Percentiles rank a stretch among this genome's conserved stretches.
Evolutionary conservation across 2,797 vertebrate species (phyloP).

Genomic region (Arvicola amphibius): DNA sequence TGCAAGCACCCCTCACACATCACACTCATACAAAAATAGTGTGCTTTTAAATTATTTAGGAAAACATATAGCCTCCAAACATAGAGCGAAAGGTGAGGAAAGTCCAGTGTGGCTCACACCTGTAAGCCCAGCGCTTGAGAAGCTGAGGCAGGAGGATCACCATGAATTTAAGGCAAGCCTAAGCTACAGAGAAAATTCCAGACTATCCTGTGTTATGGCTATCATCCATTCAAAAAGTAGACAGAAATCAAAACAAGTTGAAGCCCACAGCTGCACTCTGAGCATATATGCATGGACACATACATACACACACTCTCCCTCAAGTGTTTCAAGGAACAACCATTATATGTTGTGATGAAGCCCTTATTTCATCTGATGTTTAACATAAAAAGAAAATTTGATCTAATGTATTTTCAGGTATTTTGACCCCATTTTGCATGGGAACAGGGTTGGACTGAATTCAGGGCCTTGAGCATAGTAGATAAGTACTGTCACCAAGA

Average conservation of each 20-base stretch:
- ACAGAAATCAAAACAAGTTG: background rate
- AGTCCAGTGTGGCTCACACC: background rate
- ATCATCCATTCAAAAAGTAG: background rate
- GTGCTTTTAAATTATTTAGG: background rate
- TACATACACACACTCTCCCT: background rate
- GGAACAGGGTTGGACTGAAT: background rate
- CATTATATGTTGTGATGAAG: background rate
- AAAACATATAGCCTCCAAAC: background rate
- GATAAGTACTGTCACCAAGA: background rate
- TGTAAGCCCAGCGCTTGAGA: background rate
- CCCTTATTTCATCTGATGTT: background rate
- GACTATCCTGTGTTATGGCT: background rate
- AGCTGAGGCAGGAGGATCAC: background rate
- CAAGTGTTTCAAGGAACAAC: background rate
- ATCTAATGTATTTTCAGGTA: background rate
- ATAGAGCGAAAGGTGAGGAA: conserved; percentile 23
- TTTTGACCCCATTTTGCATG: background rate
- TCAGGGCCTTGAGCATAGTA: background rate
- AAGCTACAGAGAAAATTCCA: background rate
- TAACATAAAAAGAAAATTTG: background rate
- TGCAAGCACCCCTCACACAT: background rate
- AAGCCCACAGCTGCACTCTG: background rate
- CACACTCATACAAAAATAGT: background rate
- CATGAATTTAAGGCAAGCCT: background rate
- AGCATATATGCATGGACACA: too few species aligned